Base-by-base conservation (phyloP, 2,113 vertebrate species). In the Neolamprologus fasciatus region DNA sequence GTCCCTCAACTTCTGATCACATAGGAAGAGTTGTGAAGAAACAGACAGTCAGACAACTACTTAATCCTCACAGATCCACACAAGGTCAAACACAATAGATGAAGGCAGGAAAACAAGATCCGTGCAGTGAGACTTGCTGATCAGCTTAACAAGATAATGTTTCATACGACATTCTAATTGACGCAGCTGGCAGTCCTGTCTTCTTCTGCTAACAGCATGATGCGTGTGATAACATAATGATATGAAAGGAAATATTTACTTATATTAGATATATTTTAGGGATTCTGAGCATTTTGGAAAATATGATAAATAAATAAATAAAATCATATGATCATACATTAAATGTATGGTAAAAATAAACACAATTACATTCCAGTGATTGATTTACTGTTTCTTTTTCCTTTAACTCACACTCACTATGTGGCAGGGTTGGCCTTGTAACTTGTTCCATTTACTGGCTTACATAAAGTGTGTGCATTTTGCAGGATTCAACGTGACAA, bases 401-500 rank as follows among this genome's bases (percentile, higher is more conserved):
- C 31, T 63, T 63, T 63, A 33, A 11, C 31, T 63, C 58, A 35
- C 28, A 63, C 6, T 63, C 58, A 35, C 58, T 63, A 19, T 33
- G 31, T 63, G 31, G 40, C 26, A 79, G 3, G 66, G 4, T 80
- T 40, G 9, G 11, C n/a, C 42, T 57, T 31, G 16, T 17, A 23
- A 19, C 51, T 53, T 51, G 6, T 23, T 3, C 40, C n/a, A 54
- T 5, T 21, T 50, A 40, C 28, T 8, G 6, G 51, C 12, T 82
- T 31, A 23, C 19, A 17, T 78, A 19, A 37, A 33, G 3, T 53
- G 9, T 58, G 19, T 87, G 35, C 80, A 12, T 35, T 84, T 33
- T 78, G 81, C 93, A 97, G 97, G 92, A 97, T 96, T 4, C 89
- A 96, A 85, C 84, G 95, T 37, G 96, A 97, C 90, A 95, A 96